Evolutionary conservation across 2,797 vertebrate species (phyloP).

Genomic region (Paedocypris micromegethes): DNA sequence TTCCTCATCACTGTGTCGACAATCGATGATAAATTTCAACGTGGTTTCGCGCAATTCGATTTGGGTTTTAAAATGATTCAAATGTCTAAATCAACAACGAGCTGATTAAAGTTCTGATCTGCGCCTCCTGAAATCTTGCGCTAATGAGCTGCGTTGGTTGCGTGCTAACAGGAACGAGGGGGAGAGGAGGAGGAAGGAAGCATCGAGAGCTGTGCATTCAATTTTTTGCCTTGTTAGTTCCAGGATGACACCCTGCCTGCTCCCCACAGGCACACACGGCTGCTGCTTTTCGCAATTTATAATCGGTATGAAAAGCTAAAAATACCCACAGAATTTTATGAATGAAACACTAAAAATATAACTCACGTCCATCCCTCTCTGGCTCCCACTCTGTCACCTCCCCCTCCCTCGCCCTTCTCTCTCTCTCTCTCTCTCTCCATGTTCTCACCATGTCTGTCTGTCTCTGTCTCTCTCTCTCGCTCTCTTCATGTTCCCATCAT

Average conservation of each 20-base stretch:
- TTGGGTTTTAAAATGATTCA: slow-evolving; percentile 3
- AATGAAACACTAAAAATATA: slow-evolving; percentile 61
- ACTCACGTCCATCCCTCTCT: slow-evolving; percentile 52
- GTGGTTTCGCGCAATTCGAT: not conserved
- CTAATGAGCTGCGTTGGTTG: slow-evolving; percentile 49
- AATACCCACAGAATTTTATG: slow-evolving; percentile 57
- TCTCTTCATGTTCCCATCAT: too few relatives aligned
- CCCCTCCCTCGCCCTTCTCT: slow-evolving; percentile 16
- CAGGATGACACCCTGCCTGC: slow-evolving; percentile 48
- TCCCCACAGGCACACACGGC: slow-evolving; percentile 52
- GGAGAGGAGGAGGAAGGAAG: slow-evolving; percentile 19
- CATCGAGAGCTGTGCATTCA: slow-evolving; percentile 39
- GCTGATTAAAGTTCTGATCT: slow-evolving; percentile 22
- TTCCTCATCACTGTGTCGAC: too few relatives aligned
- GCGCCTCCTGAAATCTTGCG: slow-evolving; percentile 41
- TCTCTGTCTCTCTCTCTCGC: too few relatives aligned
- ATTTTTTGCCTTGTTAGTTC: slow-evolving; percentile 51
- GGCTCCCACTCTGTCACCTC: slow-evolving; percentile 4
- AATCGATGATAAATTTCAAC: too few relatives aligned
- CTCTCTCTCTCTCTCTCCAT: slow-evolving; percentile 7
- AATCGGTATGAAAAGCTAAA: slow-evolving; percentile 65
- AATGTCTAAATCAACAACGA: slow-evolving; percentile 20
- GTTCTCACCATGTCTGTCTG: too few relatives aligned
- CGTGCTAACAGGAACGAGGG: slow-evolving; percentile 30
- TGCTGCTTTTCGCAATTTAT: slow-evolving; percentile 55